Conservation (phyloP, 2,797 vertebrate species). For the Melanotaenia parkinsoni region DNA sequence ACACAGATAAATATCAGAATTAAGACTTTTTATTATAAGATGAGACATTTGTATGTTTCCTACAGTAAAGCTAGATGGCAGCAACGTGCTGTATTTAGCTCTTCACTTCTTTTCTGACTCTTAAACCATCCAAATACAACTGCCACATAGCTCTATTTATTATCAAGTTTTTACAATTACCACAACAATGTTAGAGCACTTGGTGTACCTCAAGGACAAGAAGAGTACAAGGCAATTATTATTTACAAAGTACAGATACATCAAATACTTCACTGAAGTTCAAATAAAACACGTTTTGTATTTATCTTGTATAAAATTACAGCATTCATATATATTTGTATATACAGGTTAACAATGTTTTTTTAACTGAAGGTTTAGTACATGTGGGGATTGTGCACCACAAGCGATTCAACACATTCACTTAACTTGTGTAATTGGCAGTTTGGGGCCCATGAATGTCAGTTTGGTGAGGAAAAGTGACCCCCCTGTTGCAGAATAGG, state of each 20-base stretch:
- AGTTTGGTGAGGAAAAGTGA: not conserved
- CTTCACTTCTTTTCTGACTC: not conserved
- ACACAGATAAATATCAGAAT: slow-evolving; percentile 23
- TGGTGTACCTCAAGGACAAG: slow-evolving; percentile 7
- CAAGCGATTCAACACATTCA: slow-evolving; percentile 33
- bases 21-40: not conserved
- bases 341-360: slow-evolving; percentile 51
- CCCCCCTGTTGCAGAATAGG: not conserved
- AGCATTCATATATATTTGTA: slow-evolving; percentile 46
- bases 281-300: slow-evolving; percentile 35
- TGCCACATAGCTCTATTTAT: slow-evolving; percentile 1
- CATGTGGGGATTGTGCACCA: slow-evolving; percentile 46
- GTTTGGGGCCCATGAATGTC: slow-evolving; percentile 25
- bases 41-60: slow-evolving; percentile 5
- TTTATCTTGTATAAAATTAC: slow-evolving; percentile 63
- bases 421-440: slow-evolving; percentile 18
- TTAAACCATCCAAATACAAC: slow-evolving; percentile 4
- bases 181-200: not conserved
- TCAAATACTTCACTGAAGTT: slow-evolving; percentile 60
- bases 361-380: slow-evolving; percentile 18
- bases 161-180: slow-evolving; percentile 16
- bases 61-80: slow-evolving; percentile 68
- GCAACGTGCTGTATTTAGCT: slow-evolving; percentile 46
- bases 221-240: slow-evolving; percentile 21
- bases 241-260: slow-evolving; percentile 38